Percentiles rank a stretch among this genome's conserved stretches.
Conservation (phyloP, 2,113 vertebrate genomes). For the Rhineura floridana region DNA sequence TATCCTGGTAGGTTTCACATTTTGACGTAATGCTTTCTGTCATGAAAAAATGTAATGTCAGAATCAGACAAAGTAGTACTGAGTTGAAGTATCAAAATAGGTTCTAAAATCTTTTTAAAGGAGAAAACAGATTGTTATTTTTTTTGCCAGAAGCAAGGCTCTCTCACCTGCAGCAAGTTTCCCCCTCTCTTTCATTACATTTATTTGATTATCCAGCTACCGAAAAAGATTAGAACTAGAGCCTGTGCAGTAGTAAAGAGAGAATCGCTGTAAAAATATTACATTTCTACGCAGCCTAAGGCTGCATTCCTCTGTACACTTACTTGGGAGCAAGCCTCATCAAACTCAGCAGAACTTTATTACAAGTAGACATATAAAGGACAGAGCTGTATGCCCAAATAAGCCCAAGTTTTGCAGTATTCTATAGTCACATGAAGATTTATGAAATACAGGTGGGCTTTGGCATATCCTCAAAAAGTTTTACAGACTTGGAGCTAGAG, state of each 20-base stretch:
- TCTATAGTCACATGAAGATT: not conserved
- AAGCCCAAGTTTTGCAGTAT: not conserved
- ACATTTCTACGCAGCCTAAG: not conserved
- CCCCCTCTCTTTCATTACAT: not conserved
- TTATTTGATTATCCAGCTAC: not conserved
- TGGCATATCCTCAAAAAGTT: not conserved
- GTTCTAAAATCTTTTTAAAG: not conserved
- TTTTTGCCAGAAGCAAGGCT: not conserved
- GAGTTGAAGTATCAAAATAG: not conserved
- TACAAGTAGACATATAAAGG: not conserved
- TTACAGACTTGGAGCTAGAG: not conserved
- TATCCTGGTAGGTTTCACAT: not conserved
- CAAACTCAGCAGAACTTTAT: not conserved
- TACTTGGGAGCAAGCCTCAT: not conserved
- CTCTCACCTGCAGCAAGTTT: not conserved
- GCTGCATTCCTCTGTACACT: not conserved
- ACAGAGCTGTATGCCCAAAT: not conserved
- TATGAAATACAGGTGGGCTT: not conserved
- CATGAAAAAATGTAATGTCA: not conserved
- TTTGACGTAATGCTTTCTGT: no score
- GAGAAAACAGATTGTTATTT: not conserved
- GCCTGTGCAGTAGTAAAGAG: no score
- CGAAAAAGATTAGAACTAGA: not conserved
- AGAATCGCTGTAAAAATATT: not conserved
- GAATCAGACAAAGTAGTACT: not conserved